Percentiles rank a stretch among this genome's conserved stretches.
Evolutionary conservation across 1,140 invertebrate genomes (phyloP).

Genomic region (Drosophila watanabei): DNA sequence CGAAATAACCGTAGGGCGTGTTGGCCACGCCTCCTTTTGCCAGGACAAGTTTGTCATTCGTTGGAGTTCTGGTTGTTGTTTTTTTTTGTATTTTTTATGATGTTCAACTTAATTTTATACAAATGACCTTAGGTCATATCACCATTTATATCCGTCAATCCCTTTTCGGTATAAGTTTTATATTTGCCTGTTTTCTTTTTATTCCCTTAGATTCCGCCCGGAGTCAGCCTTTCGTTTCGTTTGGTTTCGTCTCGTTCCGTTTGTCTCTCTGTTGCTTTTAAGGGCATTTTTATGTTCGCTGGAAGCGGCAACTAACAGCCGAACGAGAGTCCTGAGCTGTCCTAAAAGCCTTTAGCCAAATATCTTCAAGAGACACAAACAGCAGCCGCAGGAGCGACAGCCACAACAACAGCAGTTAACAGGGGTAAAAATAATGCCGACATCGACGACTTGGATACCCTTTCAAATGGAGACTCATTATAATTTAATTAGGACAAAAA

Average conservation of each 20-base stretch:
- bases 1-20: conserved; percentile 52
- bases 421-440: conserved; percentile 10
- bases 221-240: conserved; percentile 13
- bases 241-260: conserved; percentile 19
- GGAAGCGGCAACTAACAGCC: conserved; percentile 77
- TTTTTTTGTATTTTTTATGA: conserved; percentile 80
- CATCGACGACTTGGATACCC: conserved; percentile 14
- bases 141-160: conserved; percentile 84
- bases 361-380: conserved; percentile 72
- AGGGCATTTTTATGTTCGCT: conserved; percentile 81
- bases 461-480: not conserved
- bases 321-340: conserved; percentile 60
- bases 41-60: conserved; percentile 39
- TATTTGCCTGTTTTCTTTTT: conserved; percentile 74
- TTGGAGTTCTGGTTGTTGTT: conserved; percentile 18
- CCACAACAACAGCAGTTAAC: conserved; percentile 30
- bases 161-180: conserved; percentile 83
- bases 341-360: conserved; percentile 83
- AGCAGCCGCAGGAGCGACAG: conserved; percentile 35
- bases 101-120: conserved; percentile 84
- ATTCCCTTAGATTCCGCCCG: conserved; percentile 14
- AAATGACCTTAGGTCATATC: conserved; percentile 83
- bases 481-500: conserved; percentile 8
- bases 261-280: conserved; percentile 71
- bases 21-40: conserved; percentile 34